These are phyloP conservation scores for Anarrhichthys ocellatus DNA, from an alignment of 2,113 vertebrate species.

Conservation along the genomic window DNA sequence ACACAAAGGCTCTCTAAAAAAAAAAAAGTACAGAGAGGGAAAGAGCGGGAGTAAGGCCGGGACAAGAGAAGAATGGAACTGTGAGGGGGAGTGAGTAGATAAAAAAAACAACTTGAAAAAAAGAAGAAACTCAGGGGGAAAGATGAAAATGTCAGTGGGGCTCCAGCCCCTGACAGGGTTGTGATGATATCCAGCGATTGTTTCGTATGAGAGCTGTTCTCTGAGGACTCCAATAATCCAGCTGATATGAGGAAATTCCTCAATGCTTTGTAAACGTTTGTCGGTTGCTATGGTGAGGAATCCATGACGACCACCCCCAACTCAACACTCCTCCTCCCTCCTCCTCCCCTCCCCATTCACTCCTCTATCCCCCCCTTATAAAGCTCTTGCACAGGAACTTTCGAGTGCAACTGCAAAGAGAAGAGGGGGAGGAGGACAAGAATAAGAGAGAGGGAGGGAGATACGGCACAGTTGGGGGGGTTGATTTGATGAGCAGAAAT, in stretches of 20 bases:
- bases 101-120: slow-evolving; percentile 48
- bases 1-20: slow-evolving; percentile 66
- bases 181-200: slow-evolving; percentile 81
- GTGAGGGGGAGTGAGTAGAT: slow-evolving; percentile 49
- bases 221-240: slow-evolving; percentile 87
- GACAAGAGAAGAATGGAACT: slow-evolving; percentile 65
- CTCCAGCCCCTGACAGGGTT: slow-evolving; percentile 61
- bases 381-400: slow-evolving; percentile 83
- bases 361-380: slow-evolving; percentile 62
- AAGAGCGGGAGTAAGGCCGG: slow-evolving; percentile 55
- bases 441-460: slow-evolving; percentile 59
- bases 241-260: slow-evolving; percentile 90
- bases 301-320: slow-evolving; percentile 84
- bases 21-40: slow-evolving; percentile 53
- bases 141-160: slow-evolving; percentile 69
- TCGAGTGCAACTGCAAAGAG: slow-evolving; percentile 71
- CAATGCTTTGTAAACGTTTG: slow-evolving; percentile 89
- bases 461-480: slow-evolving; percentile 44
- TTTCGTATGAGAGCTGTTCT: slow-evolving; percentile 76
- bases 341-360: slow-evolving; percentile 28
- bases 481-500: slow-evolving; percentile 58
- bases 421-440: slow-evolving; percentile 66
- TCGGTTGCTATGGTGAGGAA: slow-evolving; percentile 86
- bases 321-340: slow-evolving; percentile 58
- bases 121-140: slow-evolving; percentile 12